phyloP scores from a whole-genome alignment of 2,797 vertebrate genomes.

The Falco columbarius region DNA sequence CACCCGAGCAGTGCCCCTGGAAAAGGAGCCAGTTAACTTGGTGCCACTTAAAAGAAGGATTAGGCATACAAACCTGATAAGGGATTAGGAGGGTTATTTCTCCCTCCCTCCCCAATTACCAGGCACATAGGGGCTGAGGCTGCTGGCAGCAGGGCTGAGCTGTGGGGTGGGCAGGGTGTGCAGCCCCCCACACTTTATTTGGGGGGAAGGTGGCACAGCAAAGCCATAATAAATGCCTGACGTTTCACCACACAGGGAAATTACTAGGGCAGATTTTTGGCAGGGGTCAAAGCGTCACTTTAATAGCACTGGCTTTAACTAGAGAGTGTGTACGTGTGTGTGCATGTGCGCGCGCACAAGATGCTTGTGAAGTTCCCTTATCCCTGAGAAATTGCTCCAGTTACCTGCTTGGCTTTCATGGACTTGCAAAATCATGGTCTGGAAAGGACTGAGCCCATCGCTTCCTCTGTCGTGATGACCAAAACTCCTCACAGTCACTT shows the following conservation, averaged over 20 bases:
- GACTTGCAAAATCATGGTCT: not conserved
- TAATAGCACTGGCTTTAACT: not conserved
- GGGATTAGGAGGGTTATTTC: not conserved
- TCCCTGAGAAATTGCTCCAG: not conserved
- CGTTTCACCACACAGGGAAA: not conserved
- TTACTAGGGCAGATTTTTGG: not conserved
- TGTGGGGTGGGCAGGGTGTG: not conserved
- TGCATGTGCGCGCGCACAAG: not conserved
- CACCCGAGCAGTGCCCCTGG: not conserved
- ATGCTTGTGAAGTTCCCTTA: not conserved
- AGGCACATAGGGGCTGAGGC: not conserved
- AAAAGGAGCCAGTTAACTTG: not conserved
- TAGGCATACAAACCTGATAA: conserved; percentile 10
- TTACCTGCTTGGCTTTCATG: not conserved
- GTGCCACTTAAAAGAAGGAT: conserved; percentile 27
- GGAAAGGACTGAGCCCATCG: not conserved
- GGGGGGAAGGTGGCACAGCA: not conserved
- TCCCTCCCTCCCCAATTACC: not conserved
- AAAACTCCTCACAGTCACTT: not conserved
- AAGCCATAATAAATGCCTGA: not conserved
- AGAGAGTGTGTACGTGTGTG: not conserved
- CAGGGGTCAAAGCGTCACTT: not conserved
- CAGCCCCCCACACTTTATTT: fast-evolving
- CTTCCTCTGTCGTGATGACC: fast-evolving
- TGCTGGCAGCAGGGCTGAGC: not conserved